phyloP scores from a whole-genome alignment of 23 tunicate genomes.

The Aplidium turbinatum region DNA sequence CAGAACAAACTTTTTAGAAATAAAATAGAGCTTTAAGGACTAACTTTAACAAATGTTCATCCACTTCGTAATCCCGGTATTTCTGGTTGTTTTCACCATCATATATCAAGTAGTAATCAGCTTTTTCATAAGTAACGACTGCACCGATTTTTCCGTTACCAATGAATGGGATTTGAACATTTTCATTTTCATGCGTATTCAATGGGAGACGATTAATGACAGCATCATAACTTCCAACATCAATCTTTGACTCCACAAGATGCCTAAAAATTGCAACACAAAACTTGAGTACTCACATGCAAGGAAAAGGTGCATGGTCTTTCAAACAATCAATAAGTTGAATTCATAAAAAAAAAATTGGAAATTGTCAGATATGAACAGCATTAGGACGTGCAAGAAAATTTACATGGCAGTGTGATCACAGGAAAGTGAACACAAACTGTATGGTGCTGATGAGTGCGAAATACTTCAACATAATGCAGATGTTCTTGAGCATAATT shows the following conservation, averaged over 20 bases:
- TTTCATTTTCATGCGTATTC: neutral
- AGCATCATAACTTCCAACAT: conserved; percentile 48
- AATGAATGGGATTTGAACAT: conserved; percentile 62
- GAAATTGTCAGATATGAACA: neutral
- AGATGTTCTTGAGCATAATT: too few relatives aligned
- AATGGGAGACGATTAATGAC: conserved; percentile 17
- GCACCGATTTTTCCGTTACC: conserved; percentile 84
- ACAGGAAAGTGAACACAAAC: too few relatives aligned
- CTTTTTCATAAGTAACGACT: conserved; percentile 49
- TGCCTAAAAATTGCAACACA: conserved; percentile 46
- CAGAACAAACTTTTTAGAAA: too few relatives aligned
- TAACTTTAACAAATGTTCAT: neutral
- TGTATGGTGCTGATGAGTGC: too few relatives aligned
- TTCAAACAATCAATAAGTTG: neutral
- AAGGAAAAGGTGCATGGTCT: neutral
- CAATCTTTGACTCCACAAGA: conserved; percentile 4
- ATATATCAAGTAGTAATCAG: conserved; percentile 50
- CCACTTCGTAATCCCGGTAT: neutral
- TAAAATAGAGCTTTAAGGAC: too few relatives aligned
- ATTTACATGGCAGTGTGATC: too few relatives aligned
- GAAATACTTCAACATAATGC: too few relatives aligned
- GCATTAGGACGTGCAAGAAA: too few relatives aligned
- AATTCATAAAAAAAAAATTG: neutral
- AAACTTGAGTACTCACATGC: too few relatives aligned
- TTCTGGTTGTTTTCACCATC: too few relatives aligned